phyloP scores from a whole-genome alignment of 2,888 invertebrate genomes.

The Tetramorium bicarinatum region DNA sequence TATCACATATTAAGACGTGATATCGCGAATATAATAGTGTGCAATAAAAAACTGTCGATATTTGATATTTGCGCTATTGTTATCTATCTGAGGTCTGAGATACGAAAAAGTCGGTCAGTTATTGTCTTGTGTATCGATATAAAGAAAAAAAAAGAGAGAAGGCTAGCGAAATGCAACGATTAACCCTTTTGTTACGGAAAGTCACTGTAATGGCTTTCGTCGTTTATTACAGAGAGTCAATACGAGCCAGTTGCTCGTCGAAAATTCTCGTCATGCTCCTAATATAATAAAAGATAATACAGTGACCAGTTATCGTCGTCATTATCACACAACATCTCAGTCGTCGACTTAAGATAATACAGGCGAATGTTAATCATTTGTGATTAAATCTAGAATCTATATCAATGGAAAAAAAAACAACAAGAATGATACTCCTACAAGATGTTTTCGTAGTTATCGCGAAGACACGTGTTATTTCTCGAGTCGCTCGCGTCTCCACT shows the following conservation, averaged over 20 bases:
- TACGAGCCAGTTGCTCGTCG: not conserved
- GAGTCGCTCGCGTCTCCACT: not conserved
- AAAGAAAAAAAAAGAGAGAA: not conserved
- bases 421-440: not conserved
- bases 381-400: not conserved
- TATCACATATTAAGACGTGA: not conserved
- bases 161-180: not conserved
- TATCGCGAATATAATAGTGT: not conserved
- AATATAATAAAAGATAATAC: not conserved
- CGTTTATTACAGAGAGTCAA: not conserved
- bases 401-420: not conserved
- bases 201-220: not conserved
- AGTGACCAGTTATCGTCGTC: too few relatives aligned
- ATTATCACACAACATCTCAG: not conserved
- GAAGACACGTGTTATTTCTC: not conserved
- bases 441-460: not conserved
- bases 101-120: not conserved
- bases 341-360: not conserved
- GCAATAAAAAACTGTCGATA: not conserved
- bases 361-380: not conserved
- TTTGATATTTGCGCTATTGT: not conserved
- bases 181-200: not conserved
- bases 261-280: not conserved
- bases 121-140: constrained; percentile 6
- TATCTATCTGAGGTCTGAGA: not conserved